Evolutionary conservation across 2,797 vertebrate species (phyloP), one percentile per base, ranked within the genome.

Genomic region (Tarsius wallacei): DNA sequence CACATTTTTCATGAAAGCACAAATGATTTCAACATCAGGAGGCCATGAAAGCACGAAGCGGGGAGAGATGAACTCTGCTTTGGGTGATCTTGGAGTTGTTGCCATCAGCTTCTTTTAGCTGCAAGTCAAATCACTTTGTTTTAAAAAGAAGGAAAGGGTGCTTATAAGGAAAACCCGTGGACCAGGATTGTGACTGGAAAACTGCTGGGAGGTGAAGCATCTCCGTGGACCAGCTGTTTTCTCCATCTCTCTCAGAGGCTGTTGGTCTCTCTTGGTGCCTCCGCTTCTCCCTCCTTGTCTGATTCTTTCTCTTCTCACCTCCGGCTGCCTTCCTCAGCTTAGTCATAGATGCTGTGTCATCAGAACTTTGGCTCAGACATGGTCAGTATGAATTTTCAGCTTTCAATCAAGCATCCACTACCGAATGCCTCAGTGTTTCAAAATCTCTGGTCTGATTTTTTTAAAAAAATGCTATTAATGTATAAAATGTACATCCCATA

Each of bases 371-470:
- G 49, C 55, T 53, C 63, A 0, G 84, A 59, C 1, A 3, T 42
- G 19, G 5, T 19, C 12, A 80, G 47, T 15, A 12, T 19, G 28
- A 42, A 49, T 85, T 88, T 36, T 59, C 17, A 51, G 10, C 24
- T 68, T 89, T 81, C 49, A 53, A 1, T 17, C 57, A 70, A 64
- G 17, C 51, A 86, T 22, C 57, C 13, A 53, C 17, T 89, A 59
- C 15, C 90, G 90, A 64, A 80, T 66, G 8, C 2, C 36, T 87
- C 22, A 55, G 51, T 59, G 15, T 84, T 87, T 73, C n/a, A 64
- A 80, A 95, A 68, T 91, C 78, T 26, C 70, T 92, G 12, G 16
- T 42, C 83, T 77, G 70, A 28, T 76, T 86, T 90, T 68, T 84
- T 70, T 8, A 28, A 53, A 64, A 51, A 16, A 61, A 13, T 10